Evolutionary conservation across 1,140 invertebrate genomes (phyloP), one percentile per base, ranked within the genome.

Genomic region (Bombus turneri): DNA sequence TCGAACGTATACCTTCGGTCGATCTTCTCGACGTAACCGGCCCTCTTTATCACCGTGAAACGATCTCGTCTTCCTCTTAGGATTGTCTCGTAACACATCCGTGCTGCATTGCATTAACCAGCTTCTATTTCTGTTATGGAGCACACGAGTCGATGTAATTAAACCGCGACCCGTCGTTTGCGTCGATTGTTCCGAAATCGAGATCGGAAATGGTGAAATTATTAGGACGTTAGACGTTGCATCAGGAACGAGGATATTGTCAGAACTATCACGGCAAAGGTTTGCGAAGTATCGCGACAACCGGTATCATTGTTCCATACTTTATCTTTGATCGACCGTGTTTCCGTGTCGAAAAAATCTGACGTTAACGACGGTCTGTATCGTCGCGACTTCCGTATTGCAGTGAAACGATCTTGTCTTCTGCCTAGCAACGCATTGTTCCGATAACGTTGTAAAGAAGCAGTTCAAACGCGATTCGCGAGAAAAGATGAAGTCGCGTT

Each of bases 401-500:
- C 91, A 59, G 78, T 74, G 71, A 83, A 90, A 90, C 81, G 69
- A 93, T 93, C 92, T 92, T 85, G 85, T 92, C 91, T 92, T 72
- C 91, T 90, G 90, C 83, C 82, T 89, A 87, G 86, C 72, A 78
- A n/a, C 66, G 78, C 77, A 90, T 89, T 91, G 91, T 92, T 81
- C 83, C 89, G 87, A 88, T 91, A 89, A 57, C 37, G 73, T 84
- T 53, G 82, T 84, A 84, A 84, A 77, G 82, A 66, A 76, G 34
- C 57, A 47, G 47, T n/a, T 53, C 25, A 15, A 57, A 41, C 31
- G 34, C 13, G 53, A 66, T 34, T n/a, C 81, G 22, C 31, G 25
- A n/a, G 80, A 72, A 73, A 81, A 18, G 31, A 34, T 22, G 15
- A 41, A 25, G 15, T 31, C 18, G 31, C 39, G 34, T 10, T 25